Base-by-base conservation (phyloP, 2,113 vertebrate species). In the Ptyas mucosa region DNA sequence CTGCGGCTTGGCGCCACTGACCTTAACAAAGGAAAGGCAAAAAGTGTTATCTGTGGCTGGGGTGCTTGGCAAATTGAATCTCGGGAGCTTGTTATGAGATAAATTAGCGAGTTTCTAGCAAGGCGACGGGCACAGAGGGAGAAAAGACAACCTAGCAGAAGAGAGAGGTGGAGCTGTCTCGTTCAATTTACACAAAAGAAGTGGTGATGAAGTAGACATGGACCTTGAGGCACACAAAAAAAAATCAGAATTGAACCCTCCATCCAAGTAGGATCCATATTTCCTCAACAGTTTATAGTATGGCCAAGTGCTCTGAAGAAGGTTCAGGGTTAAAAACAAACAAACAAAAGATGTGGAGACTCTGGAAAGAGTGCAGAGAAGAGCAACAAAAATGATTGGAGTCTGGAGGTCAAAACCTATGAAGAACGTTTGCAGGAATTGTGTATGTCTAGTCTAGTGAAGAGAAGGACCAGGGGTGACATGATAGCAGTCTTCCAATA, bases 21-120 rank as follows among this genome's bases (percentile, higher is more conserved):
- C 95, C 92, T 64, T 92, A 21, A 94, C 95, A 92, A 94, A 97
- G 91, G 93, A 93, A 96, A 96, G 54, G 93, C 94, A 75, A 93
- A 93, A 93, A 93, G 88, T 85, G 91, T 93, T 94, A 95, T 91
- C 94, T 92, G 93, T 91, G 75, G 49, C 95, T 94, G 90, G 92
- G 93, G 89, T 94, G 91, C 92, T 93, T 92, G 89, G 61, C 92
- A 93, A 90, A 21, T 87, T 87, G 85, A 94, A 96, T 94, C 57
- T 91, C 81, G 90, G 55, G 91, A 88, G 94, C 89, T 93, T 92
- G 91, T 94, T 64, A 57, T 26, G 94, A 93, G 92, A 95, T 92
- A 95, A 96, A 95, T 90, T 53, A 94, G 85, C 21, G 88, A 87
- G 85, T 64, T 46, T 86, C 94, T 91, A 85, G 88, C 87, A 61